Evolutionary conservation across 2,888 invertebrate genomes (phyloP).

Genomic region (Cantharis flavilabris): DNA sequence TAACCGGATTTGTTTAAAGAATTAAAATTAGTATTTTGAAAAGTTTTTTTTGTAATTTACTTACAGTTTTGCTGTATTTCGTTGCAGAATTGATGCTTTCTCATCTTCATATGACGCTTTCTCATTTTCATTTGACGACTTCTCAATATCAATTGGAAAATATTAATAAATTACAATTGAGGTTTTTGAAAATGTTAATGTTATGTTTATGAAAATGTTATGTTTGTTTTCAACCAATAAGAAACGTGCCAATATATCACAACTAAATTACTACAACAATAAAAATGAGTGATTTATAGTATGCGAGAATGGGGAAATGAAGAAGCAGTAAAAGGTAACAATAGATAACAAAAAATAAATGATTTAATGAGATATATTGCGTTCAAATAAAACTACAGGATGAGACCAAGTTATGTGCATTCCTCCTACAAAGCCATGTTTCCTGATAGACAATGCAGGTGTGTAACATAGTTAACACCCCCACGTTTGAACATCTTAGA

Average conservation of each 20-base stretch:
- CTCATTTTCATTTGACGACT: too few relatives aligned
- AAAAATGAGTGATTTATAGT: not conserved
- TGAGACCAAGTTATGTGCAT: constrained; percentile 41
- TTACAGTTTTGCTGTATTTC: too few relatives aligned
- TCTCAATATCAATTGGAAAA: too few relatives aligned
- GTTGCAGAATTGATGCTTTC: too few relatives aligned
- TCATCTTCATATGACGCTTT: too few relatives aligned
- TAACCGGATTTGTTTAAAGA: too few relatives aligned
- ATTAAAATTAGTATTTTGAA: too few relatives aligned
- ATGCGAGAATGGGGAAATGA: not conserved
- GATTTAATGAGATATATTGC: constrained; percentile 38
- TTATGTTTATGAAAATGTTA: too few relatives aligned
- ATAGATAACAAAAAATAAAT: constrained; percentile 35
- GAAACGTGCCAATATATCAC: not conserved
- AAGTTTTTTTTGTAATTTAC: too few relatives aligned
- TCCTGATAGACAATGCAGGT: constrained; percentile 42
- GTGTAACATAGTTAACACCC: constrained; percentile 35
- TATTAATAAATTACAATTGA: too few relatives aligned
- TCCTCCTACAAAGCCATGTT: constrained; percentile 39
- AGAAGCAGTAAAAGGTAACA: constrained; percentile 25
- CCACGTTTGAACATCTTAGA: constrained; percentile 29
- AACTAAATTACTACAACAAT: not conserved
- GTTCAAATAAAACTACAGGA: constrained; percentile 40
- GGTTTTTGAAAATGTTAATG: too few relatives aligned
- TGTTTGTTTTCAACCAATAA: not conserved